Evolutionary conservation across 2,888 invertebrate species (phyloP), one percentile per base, ranked within the genome.

Genomic region (Idaea biselata): DNA sequence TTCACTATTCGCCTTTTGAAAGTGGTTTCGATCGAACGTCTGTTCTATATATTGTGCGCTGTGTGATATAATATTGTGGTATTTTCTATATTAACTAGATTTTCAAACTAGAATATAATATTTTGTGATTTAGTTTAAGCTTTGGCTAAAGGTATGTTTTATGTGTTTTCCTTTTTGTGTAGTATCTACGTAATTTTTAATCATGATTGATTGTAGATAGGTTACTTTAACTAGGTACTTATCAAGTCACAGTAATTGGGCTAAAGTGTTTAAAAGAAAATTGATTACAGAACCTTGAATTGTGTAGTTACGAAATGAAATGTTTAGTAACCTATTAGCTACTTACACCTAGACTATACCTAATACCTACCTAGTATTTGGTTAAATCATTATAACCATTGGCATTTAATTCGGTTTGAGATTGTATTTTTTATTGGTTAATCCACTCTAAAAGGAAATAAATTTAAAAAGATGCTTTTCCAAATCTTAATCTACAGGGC

Each of bases 1-100:
- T 66, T 60, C 60, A 80, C 8, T 44, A 83, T 76, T 84, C 78
- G 76, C 70, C 73, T 71, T 71, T 74, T 75, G 71, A 74, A 73
- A 78, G 77, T 75, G 75, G 82, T 76, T 63, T 72, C 66, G 73
- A 70, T 73, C 68, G 68, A 72, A 80, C 83, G 80, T 77, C 73
- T 69, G 44, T 60, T 77, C 73, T 69, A 11, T 60, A 60, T 67
- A 67, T 54, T 64, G 58, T 59, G 60, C 25, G 25, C 16, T 18
- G 4, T 65, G 44, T 58, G 17, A 17, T 58, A 33, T 25, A 1
- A 54, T 55, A 59, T 57, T 62, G 54, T 60, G 32, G 33, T 59
- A n/a, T 60, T 54, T 58, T 31, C 55, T 62, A 61, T 55, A 58
- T 64, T 25, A 25, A 25, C 25, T 25, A 3, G 25, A 5, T 25